phyloP scores from a whole-genome alignment of 2,113 vertebrate species.

The Nothobranchius kuhntae region DNA sequence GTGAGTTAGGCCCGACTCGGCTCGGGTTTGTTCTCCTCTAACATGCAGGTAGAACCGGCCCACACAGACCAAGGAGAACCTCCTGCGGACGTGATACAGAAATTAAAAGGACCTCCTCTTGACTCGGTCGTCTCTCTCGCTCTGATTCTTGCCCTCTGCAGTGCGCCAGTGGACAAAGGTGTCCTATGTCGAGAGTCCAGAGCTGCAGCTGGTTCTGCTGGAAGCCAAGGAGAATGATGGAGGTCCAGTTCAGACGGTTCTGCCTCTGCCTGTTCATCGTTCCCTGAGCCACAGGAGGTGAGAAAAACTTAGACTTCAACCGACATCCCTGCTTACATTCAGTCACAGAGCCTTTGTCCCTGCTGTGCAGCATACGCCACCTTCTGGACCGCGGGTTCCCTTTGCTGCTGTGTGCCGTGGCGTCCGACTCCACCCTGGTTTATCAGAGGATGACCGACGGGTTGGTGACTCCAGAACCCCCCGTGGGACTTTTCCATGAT shows the following conservation, averaged over 20 bases:
- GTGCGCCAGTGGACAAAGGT: slow-evolving; percentile 89
- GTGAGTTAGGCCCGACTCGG: slow-evolving; percentile 64
- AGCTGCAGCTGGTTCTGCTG: slow-evolving; percentile 86
- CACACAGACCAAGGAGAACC: no score
- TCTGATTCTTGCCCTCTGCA: slow-evolving; percentile 32
- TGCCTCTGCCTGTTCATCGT: slow-evolving; percentile 82
- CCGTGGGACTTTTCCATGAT: slow-evolving; percentile 77
- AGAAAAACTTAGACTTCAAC: slow-evolving; percentile 16
- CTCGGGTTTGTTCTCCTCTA: no score
- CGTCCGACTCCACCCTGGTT: slow-evolving; percentile 92
- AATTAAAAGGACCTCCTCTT: no score
- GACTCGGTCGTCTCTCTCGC: no score
- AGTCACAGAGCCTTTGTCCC: not conserved
- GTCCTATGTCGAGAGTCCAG: slow-evolving; percentile 77
- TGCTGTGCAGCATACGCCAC: slow-evolving; percentile 67
- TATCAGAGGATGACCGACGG: slow-evolving; percentile 94
- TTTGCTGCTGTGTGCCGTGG: slow-evolving; percentile 86
- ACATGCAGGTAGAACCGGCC: no score
- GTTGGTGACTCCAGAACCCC: slow-evolving; percentile 89
- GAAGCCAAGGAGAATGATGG: slow-evolving; percentile 83
- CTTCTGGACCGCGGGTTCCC: slow-evolving; percentile 67
- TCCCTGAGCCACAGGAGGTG: slow-evolving; percentile 87
- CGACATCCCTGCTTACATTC: not conserved
- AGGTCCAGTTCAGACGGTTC: slow-evolving; percentile 79
- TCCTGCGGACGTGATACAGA: no score